Percentiles rank a stretch among this genome's conserved stretches.
phyloP scores from a whole-genome alignment of 1,140 invertebrate species.

The Ectropis grisescens region DNA sequence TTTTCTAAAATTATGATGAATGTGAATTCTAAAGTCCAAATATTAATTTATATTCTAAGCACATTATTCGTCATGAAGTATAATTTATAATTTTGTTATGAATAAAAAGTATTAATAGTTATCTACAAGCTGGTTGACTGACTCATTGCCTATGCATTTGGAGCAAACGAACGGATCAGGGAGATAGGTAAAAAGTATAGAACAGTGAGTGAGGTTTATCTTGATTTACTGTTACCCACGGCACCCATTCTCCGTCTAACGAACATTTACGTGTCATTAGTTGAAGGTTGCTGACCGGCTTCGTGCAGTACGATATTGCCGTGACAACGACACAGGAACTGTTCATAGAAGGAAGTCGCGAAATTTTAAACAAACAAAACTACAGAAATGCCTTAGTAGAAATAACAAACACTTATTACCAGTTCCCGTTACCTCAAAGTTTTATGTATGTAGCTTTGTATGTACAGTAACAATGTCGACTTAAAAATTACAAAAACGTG shows the following conservation, averaged over 20 bases:
- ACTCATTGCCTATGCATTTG: constrained; percentile 65
- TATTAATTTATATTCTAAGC: too few relatives aligned
- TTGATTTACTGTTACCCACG: constrained; percentile 55
- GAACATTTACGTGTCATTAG: constrained; percentile 59
- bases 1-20: too few relatives aligned
- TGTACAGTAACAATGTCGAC: too few relatives aligned
- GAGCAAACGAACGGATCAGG: constrained; percentile 48
- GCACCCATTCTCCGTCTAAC: constrained; percentile 36
- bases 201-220: constrained; percentile 57
- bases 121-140: constrained; percentile 35
- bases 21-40: too few relatives aligned
- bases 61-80: too few relatives aligned
- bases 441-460: too few relatives aligned
- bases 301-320: constrained; percentile 13
- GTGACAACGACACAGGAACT: not conserved
- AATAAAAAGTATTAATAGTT: too few relatives aligned
- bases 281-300: constrained; percentile 59
- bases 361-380: constrained; percentile 2
- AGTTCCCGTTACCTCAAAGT: too few relatives aligned
- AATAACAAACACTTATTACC: too few relatives aligned
- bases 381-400: too few relatives aligned
- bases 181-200: constrained; percentile 58
- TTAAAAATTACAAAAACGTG: too few relatives aligned
- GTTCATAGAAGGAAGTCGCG: constrained; percentile 5
- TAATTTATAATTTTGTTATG: too few relatives aligned